Percentiles rank a stretch among this genome's conserved stretches.
Conservation (phyloP, 2,113 vertebrate species). For the Athene cunicularia region DNA sequence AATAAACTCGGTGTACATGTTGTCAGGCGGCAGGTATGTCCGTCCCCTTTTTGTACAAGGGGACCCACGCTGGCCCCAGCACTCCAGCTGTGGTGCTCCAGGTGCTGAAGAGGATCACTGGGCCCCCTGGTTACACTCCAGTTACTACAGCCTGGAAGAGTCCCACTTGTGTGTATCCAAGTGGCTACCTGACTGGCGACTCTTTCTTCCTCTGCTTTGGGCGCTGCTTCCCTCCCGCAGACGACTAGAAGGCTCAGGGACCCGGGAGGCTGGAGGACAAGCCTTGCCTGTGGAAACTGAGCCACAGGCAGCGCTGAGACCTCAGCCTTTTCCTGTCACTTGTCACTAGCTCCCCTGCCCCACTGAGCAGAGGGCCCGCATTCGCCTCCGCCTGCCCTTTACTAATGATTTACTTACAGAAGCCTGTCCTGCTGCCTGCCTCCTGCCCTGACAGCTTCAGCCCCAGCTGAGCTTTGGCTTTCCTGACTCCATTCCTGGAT, state of each 20-base stretch:
- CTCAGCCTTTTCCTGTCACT: not conserved
- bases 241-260: not conserved
- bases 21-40: not conserved
- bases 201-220: not conserved
- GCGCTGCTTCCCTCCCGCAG: not conserved
- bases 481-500: not conserved
- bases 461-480: not conserved
- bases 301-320: not conserved
- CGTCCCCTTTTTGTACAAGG: rapidly evolving
- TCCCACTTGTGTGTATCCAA: not conserved
- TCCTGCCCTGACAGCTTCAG: not conserved
- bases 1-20: not conserved
- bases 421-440: not conserved
- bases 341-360: not conserved
- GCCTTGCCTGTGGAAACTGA: not conserved
- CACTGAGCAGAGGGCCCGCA: too few relatives aligned
- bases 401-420: not conserved
- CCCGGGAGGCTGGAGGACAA: not conserved
- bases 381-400: not conserved
- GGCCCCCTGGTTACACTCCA: not conserved
- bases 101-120: not conserved
- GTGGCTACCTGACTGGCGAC: too few relatives aligned
- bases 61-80: not conserved
- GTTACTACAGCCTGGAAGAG: not conserved
- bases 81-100: not conserved